These are phyloP conservation scores for Sciurus carolinensis DNA, from an alignment of 2,797 vertebrate species.

Conservation along the genomic window DNA sequence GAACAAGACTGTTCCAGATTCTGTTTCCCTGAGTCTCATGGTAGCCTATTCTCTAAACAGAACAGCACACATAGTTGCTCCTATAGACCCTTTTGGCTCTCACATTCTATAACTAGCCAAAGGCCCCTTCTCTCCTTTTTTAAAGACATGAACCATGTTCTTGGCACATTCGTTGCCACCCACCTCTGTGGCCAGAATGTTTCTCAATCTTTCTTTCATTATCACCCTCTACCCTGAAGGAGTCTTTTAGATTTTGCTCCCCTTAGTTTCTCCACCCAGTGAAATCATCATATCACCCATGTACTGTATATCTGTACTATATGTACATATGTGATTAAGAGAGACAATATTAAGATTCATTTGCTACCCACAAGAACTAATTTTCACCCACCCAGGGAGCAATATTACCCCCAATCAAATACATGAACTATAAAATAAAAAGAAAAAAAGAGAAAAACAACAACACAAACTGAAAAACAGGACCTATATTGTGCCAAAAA, in stretches of 20 bases:
- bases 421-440: too few relatives aligned
- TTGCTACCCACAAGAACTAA: not conserved
- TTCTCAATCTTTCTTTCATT: not conserved
- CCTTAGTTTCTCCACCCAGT: not conserved
- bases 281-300: constrained; percentile 10
- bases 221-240: not conserved
- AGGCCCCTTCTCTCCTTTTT: not conserved
- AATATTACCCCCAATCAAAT: not conserved
- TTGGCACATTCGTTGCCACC: not conserved
- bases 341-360: not conserved
- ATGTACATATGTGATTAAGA: not conserved
- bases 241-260: not conserved
- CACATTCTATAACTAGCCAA: not conserved
- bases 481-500: not conserved
- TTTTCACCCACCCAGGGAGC: not conserved
- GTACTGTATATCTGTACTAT: not conserved
- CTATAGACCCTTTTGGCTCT: not conserved
- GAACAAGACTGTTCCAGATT: constrained; percentile 7
- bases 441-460: not conserved
- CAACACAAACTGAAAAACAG: not conserved
- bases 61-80: not conserved
- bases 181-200: not conserved
- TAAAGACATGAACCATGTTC: not conserved
- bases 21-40: not conserved
- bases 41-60: not conserved